Conservation (phyloP, 2,888 invertebrate genomes). For the Pammene fasciana region DNA sequence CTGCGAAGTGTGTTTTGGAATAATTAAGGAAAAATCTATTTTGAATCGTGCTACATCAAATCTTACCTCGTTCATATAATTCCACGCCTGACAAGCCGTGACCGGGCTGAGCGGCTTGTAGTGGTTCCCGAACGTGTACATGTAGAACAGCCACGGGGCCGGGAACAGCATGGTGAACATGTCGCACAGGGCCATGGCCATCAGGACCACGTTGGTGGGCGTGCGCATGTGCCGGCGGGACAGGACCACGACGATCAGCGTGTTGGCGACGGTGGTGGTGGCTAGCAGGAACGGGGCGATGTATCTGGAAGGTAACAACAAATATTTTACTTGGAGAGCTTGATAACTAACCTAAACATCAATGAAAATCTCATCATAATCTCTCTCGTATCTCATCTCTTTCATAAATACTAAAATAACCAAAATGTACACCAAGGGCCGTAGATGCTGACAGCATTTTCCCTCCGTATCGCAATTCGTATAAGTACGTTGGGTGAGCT, state of each 20-base stretch:
- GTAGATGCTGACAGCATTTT: too few relatives aligned
- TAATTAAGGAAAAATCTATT: background rate
- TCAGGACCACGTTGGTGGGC: slow-evolving; percentile 95
- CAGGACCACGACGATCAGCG: slow-evolving; percentile 94
- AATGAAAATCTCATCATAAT: too few relatives aligned
- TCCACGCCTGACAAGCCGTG: slow-evolving; percentile 90
- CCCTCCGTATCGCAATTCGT: too few relatives aligned
- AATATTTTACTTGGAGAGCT: too few relatives aligned
- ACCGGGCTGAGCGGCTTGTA: slow-evolving; percentile 90
- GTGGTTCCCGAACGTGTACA: slow-evolving; percentile 95
- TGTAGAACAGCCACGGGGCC: slow-evolving; percentile 95
- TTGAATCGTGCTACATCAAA: background rate
- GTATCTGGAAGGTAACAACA: slow-evolving; percentile 66
- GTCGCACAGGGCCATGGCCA: slow-evolving; percentile 98
- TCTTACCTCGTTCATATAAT: slow-evolving; percentile 90
- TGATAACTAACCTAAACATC: too few relatives aligned
- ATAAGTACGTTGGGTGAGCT: too few relatives aligned
- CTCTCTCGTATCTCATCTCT: too few relatives aligned
- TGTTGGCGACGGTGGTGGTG: slow-evolving; percentile 95
- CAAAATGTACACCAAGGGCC: too few relatives aligned
- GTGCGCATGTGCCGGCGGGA: slow-evolving; percentile 95
- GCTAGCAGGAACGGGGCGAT: slow-evolving; percentile 93
- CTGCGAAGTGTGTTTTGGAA: too few relatives aligned
- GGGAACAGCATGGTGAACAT: slow-evolving; percentile 96
- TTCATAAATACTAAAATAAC: too few relatives aligned